Evolutionary conservation across 2,888 invertebrate genomes (phyloP).

Genomic region (Neocrepidodera transversa): DNA sequence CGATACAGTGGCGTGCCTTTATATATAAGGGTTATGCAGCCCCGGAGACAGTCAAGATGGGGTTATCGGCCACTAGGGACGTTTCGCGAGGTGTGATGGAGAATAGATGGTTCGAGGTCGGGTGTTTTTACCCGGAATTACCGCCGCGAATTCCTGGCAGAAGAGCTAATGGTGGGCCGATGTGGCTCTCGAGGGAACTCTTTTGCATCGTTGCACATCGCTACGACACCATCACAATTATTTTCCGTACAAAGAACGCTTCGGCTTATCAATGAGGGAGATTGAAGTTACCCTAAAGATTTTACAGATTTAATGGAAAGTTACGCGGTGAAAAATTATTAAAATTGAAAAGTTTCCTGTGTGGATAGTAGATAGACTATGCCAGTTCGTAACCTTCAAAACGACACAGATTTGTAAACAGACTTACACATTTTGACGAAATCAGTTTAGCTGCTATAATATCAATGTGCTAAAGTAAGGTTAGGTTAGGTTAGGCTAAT

Average conservation of each 20-base stretch:
- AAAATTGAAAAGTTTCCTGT: no score
- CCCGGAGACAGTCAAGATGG: slow-evolving; percentile 63
- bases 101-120: slow-evolving; percentile 55
- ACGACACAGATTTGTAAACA: no score
- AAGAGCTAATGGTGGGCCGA: slow-evolving; percentile 65
- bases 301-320: no score
- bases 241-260: background rate
- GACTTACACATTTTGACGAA: no score
- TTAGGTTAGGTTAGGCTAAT: no score
- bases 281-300: no score
- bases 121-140: slow-evolving; percentile 55
- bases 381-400: no score
- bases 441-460: no score
- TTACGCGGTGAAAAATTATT: no score
- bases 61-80: slow-evolving; percentile 67
- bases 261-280: background rate
- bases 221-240: slow-evolving; percentile 60
- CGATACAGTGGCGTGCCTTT: slow-evolving; percentile 45
- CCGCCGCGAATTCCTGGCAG: slow-evolving; percentile 52
- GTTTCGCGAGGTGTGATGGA: slow-evolving; percentile 59
- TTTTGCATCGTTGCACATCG: slow-evolving; percentile 62
- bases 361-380: no score
- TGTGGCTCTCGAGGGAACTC: slow-evolving; percentile 57
- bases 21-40: slow-evolving; percentile 61
- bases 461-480: no score